Conservation (phyloP, 2,113 vertebrate genomes). For the Mobula hypostoma region DNA sequence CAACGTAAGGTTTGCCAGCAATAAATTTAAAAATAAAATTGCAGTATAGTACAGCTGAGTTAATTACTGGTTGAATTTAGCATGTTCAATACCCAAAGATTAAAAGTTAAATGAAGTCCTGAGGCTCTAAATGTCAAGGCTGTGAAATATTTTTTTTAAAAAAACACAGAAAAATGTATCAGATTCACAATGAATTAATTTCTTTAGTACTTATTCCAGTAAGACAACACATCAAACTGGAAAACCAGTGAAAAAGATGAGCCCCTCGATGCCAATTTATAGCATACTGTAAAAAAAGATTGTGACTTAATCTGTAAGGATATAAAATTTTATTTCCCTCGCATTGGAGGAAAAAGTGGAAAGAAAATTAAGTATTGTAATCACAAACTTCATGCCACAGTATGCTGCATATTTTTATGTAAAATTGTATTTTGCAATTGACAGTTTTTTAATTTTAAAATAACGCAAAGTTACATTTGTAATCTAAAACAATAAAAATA, state of each 20-base stretch:
- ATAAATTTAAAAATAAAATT: not conserved
- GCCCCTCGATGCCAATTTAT: not conserved
- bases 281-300: not conserved
- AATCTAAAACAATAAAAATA: not conserved
- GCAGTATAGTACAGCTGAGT: not conserved
- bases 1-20: not conserved
- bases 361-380: not conserved
- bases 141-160: not conserved
- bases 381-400: not conserved
- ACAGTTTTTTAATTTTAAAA: not conserved
- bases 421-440: not conserved
- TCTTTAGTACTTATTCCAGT: not conserved
- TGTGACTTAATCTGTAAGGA: not conserved
- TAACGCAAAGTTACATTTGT: no score
- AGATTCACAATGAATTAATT: not conserved
- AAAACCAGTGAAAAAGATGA: not conserved
- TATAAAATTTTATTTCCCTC: not conserved
- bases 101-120: not conserved
- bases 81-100: not conserved
- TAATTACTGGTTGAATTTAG: not conserved
- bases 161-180: not conserved
- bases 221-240: not conserved
- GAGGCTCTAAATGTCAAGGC: not conserved
- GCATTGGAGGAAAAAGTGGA: not conserved
- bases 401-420: not conserved